Percentiles rank a stretch among this genome's conserved stretches.
phyloP scores from a whole-genome alignment of 2,888 invertebrate genomes.

The Miltochrista miniata region DNA sequence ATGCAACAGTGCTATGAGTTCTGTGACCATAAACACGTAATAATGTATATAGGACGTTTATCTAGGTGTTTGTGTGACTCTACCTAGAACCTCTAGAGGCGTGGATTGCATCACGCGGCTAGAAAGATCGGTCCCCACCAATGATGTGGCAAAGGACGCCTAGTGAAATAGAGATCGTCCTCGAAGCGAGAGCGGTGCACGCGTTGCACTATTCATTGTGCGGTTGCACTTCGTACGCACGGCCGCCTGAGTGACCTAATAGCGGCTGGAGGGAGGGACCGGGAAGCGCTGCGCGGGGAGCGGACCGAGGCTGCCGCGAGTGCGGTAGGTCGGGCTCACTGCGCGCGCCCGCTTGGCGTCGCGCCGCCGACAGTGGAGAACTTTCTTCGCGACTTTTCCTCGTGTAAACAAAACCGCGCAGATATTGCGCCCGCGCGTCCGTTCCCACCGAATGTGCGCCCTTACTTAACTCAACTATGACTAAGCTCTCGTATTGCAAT shows the following conservation, averaged over 20 bases:
- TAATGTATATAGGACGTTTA: conserved; percentile 61
- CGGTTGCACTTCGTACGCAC: conserved; percentile 81
- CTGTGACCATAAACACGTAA: conserved; percentile 43
- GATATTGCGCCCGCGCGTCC: conserved; percentile 58
- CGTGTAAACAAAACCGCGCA: conserved; percentile 73
- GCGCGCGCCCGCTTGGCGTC: conserved; percentile 72
- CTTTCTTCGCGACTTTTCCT: conserved; percentile 81
- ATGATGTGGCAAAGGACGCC: conserved; percentile 80
- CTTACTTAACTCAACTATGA: conserved; percentile 30
- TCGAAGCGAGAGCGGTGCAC: conserved; percentile 83
- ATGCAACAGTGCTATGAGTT: conserved; percentile 26
- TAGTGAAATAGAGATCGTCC: conserved; percentile 83
- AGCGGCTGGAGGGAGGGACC: conserved; percentile 82
- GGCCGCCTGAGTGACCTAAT: conserved; percentile 81
- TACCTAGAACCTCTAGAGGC: conserved; percentile 64
- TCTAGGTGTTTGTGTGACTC: conserved; percentile 56
- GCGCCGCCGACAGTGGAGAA: conserved; percentile 74
- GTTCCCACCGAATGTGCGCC: conserved; percentile 25
- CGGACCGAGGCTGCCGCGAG: conserved; percentile 63
- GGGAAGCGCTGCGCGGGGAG: conserved; percentile 76
- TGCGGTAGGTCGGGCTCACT: conserved; percentile 83
- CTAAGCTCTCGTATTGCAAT: conserved; percentile 17
- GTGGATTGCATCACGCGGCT: conserved; percentile 75
- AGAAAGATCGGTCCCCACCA: conserved; percentile 83
- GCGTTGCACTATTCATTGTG: conserved; percentile 82